phyloP scores from a whole-genome alignment of 1,140 invertebrate species.

The Lutraria rhynchaena region DNA sequence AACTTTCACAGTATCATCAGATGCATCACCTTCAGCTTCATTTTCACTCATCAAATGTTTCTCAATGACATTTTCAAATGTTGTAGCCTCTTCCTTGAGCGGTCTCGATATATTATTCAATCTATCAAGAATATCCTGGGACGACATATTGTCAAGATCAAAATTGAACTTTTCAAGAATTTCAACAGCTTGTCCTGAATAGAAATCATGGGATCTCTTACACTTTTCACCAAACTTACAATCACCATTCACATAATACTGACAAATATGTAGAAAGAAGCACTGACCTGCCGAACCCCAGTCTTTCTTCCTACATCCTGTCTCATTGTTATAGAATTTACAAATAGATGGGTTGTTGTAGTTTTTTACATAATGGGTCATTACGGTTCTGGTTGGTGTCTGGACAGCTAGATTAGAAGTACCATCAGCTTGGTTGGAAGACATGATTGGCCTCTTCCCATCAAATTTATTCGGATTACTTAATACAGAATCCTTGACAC shows the following conservation, averaged over 20 bases:
- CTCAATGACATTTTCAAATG: neutral
- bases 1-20: neutral
- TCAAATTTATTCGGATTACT: neutral
- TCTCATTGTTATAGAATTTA: conserved; percentile 54
- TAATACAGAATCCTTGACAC: neutral
- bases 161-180: conserved; percentile 43
- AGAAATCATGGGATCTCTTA: conserved; percentile 55
- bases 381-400: conserved; percentile 1
- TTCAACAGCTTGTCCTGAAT: conserved; percentile 29
- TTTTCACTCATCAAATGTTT: neutral
- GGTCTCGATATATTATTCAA: conserved; percentile 24
- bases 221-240: conserved; percentile 53
- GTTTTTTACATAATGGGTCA: conserved; percentile 23
- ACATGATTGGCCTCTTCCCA: neutral
- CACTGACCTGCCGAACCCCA: conserved; percentile 51
- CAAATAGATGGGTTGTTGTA: conserved; percentile 39
- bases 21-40: neutral
- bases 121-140: conserved; percentile 18
- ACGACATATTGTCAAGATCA: conserved; percentile 22
- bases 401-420: neutral
- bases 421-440: neutral
- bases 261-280: conserved; percentile 53
- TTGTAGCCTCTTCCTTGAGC: conserved; percentile 3
- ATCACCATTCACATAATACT: conserved; percentile 45
- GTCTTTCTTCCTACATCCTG: conserved; percentile 50